Base-by-base conservation (phyloP, 2,888 invertebrate species). In the Automeris io region DNA sequence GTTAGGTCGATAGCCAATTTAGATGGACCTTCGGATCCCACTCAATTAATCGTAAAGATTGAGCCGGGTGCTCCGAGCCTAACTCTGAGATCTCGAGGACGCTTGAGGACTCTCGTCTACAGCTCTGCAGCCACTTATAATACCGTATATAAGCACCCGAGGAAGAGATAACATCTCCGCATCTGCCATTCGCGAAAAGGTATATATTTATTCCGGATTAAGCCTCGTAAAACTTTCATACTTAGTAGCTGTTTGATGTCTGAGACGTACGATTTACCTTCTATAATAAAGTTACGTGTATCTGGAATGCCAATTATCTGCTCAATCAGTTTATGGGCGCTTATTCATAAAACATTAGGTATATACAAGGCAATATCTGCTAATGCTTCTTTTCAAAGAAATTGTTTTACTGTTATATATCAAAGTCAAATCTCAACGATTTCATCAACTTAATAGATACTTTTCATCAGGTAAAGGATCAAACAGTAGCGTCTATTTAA, bases 11-110 rank as follows among this genome's bases (percentile, higher is more conserved):
- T 54, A 59, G 58, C 57, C 69, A 70, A 71, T 70, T 70, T 61
- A 46, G 49, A 56, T 37, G 48, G 51, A 57, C 56, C 63, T 65
- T 63, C 61, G 58, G 58, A 58, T 53, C 44, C 48, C 65, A 60
- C 72, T 74, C 73, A 73, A 75, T 75, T 75, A 75, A 70, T 70
- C 68, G 71, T 64, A 61, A 68, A 73, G 56, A 54, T 48, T 46
- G 42, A 49, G 51, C 45, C 46, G 49, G 51, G 46, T 41, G 32
- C 43, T 56, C 42, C 36, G 46, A 46, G 51, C 49, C 46, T 43
- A 43, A 42, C 54, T 50, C 47, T 43, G 54, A 51, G 47, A 47
- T 48, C 57, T 51, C 41, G 48, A 54, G 53, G 51, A 42, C 50
- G 37, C 36, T 57, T 37, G 46, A 67, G 63, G 40, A 46, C 49